Evolutionary conservation across 2,797 vertebrate genomes (phyloP).

Genomic region (Gouania willdenowi): DNA sequence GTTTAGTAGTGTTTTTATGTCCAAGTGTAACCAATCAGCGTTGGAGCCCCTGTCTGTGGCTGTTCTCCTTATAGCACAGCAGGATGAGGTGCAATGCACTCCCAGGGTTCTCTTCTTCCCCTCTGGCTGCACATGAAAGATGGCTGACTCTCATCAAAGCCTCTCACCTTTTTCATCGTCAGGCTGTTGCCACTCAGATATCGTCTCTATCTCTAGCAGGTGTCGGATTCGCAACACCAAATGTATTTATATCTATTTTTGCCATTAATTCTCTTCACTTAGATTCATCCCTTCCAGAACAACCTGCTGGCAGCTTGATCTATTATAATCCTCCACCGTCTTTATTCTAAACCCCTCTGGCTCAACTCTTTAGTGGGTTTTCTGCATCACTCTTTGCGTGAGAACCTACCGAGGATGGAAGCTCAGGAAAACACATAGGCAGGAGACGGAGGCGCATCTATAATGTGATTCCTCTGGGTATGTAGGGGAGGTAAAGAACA

Average conservation of each 20-base stretch:
- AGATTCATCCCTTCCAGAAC: background rate
- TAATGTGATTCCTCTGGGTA: conserved; percentile 20
- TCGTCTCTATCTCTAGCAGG: conserved; percentile 15
- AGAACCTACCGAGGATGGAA: background rate
- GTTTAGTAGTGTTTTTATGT: conserved; percentile 12
- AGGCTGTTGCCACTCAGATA: conserved; percentile 22
- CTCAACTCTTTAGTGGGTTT: background rate
- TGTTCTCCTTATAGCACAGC: conserved; percentile 39
- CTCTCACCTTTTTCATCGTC: conserved; percentile 28
- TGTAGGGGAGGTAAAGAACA: background rate
- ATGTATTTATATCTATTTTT: conserved; percentile 3
- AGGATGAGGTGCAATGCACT: conserved; percentile 48
- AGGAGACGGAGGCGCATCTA: conserved; percentile 10
- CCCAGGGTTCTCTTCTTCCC: conserved; percentile 35
- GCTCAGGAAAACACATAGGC: background rate
- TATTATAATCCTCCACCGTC: conserved; percentile 1
- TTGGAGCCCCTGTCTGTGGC: conserved; percentile 27
- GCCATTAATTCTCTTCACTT: conserved; percentile 13
- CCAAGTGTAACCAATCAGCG: conserved; percentile 21
- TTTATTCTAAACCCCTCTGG: conserved; percentile 4
- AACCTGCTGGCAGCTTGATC: background rate
- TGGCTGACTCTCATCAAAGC: conserved; percentile 56
- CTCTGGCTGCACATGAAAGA: conserved; percentile 63
- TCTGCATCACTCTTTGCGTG: background rate
- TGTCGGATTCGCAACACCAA: conserved; percentile 6